Evolutionary conservation across 2,888 invertebrate genomes (phyloP).

Genomic region (Epirrhoe tristata): DNA sequence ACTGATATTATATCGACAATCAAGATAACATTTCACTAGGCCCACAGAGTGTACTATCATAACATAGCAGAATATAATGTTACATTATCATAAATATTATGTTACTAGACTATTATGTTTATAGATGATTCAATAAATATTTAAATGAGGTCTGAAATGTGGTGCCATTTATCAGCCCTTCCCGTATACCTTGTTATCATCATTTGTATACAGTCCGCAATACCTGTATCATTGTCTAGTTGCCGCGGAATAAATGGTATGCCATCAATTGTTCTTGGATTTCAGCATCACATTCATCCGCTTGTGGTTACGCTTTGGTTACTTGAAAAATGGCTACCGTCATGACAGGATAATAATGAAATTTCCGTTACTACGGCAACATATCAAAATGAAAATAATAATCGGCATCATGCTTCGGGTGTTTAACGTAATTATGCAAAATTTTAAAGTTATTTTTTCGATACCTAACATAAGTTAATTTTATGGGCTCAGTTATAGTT

Average conservation of each 20-base stretch:
- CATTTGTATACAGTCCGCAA: conserved; percentile 13
- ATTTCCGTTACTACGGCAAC: no score
- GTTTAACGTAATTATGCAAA: no score
- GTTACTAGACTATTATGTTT: background rate
- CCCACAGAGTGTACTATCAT: background rate
- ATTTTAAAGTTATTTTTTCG: no score
- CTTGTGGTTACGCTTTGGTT: conserved; percentile 1
- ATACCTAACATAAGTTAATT: no score
- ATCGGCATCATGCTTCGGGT: no score
- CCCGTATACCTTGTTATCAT: conserved; percentile 5
- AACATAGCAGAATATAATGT: background rate
- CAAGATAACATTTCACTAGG: background rate
- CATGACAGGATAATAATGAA: background rate
- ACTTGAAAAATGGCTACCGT: background rate
- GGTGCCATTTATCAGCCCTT: conserved; percentile 1
- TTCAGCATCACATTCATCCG: conserved; percentile 28
- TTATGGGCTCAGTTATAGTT: no score
- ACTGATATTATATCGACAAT: background rate
- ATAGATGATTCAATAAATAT: background rate
- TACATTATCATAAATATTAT: background rate
- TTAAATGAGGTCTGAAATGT: conserved; percentile 2
- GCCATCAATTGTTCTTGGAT: conserved; percentile 32
- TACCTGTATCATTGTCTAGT: conserved; percentile 20
- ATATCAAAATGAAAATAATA: no score
- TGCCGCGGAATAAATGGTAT: conserved; percentile 20